A percentile compares a stretch with the other conserved stretches of the same genome.
Conservation (phyloP, 2,113 vertebrate species). For the Rhynchomys soricoides region DNA sequence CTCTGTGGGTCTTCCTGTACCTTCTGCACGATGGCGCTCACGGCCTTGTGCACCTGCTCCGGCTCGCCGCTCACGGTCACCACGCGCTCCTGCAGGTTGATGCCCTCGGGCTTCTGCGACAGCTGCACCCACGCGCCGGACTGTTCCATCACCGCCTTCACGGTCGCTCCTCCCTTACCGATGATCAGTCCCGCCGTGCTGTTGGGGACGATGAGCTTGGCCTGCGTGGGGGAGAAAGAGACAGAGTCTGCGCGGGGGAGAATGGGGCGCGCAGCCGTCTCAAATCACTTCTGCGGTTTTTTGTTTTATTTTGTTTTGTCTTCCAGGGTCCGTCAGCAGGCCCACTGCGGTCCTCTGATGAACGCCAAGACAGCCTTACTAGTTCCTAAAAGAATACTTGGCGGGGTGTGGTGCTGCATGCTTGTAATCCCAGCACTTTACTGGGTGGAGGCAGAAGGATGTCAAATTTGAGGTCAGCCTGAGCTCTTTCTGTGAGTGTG, state of each 20-base stretch:
- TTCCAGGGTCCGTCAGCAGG: not conserved
- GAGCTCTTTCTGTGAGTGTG: not conserved
- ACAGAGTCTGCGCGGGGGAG: not conserved
- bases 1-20: constrained; percentile 97
- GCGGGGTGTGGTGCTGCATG: not conserved
- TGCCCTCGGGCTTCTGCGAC: constrained; percentile 95
- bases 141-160: constrained; percentile 97
- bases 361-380: not conserved
- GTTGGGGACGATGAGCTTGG: constrained; percentile 96
- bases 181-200: constrained; percentile 96
- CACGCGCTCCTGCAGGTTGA: constrained; percentile 96
- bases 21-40: constrained; percentile 96
- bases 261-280: not conserved
- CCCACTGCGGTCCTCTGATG: not conserved
- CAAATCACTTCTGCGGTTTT: not conserved
- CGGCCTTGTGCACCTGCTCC: constrained; percentile 94
- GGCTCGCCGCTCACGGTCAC: constrained; percentile 96
- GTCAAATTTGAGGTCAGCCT: not conserved
- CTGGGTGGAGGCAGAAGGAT: not conserved
- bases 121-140: constrained; percentile 97
- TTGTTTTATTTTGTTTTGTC: not conserved
- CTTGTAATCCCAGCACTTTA: not conserved
- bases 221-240: constrained; percentile 82
- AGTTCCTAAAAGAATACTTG: not conserved
- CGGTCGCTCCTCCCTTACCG: constrained; percentile 94